A percentile compares a stretch with the other conserved stretches of the same genome.
Conservation (phyloP, 2,797 vertebrate species). For the Sebastolobus altivelis region DNA sequence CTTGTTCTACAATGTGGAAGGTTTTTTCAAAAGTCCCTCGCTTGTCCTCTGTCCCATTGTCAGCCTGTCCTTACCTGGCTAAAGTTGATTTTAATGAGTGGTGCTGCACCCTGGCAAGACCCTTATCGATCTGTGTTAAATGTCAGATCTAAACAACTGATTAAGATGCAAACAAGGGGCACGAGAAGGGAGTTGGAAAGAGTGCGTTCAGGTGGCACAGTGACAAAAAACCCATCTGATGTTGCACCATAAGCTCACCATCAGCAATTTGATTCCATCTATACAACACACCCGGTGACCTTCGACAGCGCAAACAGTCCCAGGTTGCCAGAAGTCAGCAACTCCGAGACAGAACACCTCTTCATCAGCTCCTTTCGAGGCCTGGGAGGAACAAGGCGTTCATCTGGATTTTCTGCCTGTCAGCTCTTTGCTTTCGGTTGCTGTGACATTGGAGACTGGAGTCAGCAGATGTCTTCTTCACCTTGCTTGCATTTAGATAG, state of each 20-base stretch:
- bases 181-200: conserved; percentile 4
- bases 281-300: conserved; percentile 65
- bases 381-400: conserved; percentile 59
- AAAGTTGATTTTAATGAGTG: conserved; percentile 37
- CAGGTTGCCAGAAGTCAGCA: conserved; percentile 78
- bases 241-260: conserved; percentile 42
- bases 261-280: conserved; percentile 78
- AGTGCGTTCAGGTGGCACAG: conserved; percentile 43
- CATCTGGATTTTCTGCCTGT: conserved; percentile 76
- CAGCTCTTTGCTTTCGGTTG: conserved; percentile 70
- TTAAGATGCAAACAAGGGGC: conserved; percentile 59
- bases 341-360: conserved; percentile 55
- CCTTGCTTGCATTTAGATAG: conserved; percentile 50
- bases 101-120: conserved; percentile 13
- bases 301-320: conserved; percentile 56
- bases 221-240: conserved; percentile 52
- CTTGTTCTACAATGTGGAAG: background rate
- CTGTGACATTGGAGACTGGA: conserved; percentile 66
- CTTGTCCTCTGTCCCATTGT: conserved; percentile 17
- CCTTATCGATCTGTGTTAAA: conserved; percentile 57
- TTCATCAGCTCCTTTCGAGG: conserved; percentile 66
- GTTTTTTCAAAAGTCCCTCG: background rate
- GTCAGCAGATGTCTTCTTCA: conserved; percentile 76
- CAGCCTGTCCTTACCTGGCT: conserved; percentile 19
- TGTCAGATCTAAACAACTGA: conserved; percentile 48